Conservation (phyloP, 1,140 invertebrate genomes). For the Drosophila kikkawai region DNA sequence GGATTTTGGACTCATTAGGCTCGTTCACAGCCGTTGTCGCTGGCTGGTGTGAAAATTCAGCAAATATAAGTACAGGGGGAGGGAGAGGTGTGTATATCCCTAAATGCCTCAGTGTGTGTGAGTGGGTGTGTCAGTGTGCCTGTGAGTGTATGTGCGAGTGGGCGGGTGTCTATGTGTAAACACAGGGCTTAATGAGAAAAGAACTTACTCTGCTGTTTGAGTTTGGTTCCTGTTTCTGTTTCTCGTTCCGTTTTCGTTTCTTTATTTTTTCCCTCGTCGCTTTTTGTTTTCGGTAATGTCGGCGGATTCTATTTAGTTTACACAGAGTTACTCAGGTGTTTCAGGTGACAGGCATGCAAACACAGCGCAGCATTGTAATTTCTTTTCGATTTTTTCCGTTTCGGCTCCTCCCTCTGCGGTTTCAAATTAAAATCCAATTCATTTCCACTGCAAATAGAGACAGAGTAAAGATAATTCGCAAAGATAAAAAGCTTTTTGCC, state of each 20-base stretch:
- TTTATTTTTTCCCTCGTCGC: slow-evolving; percentile 1
- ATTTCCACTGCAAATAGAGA: slow-evolving; percentile 52
- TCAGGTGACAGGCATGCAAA: slow-evolving; percentile 50
- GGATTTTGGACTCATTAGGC: slow-evolving; percentile 79
- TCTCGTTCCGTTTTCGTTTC: slow-evolving; percentile 9
- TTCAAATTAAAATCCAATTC: slow-evolving; percentile 59
- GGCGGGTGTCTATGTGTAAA: slow-evolving; percentile 63
- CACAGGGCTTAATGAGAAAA: slow-evolving; percentile 78
- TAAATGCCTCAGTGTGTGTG: slow-evolving; percentile 7
- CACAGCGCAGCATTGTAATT: slow-evolving; percentile 47
- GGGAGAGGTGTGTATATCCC: slow-evolving; percentile 7
- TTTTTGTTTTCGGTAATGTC: slow-evolving; percentile 45
- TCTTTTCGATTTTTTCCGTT: slow-evolving; percentile 31
- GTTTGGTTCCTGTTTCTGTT: slow-evolving; percentile 47
- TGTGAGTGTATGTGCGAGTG: slow-evolving; percentile 25
- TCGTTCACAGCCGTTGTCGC: slow-evolving; percentile 37
- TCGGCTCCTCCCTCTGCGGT: slow-evolving; percentile 10
- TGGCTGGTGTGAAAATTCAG: slow-evolving; percentile 75
- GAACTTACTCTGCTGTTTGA: slow-evolving; percentile 79
- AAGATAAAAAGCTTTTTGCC: slow-evolving; percentile 8
- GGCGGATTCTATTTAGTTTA: slow-evolving; percentile 56
- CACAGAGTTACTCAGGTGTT: slow-evolving; percentile 24
- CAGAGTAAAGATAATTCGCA: slow-evolving; percentile 14
- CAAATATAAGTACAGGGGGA: slow-evolving; percentile 43
- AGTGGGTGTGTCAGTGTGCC: slow-evolving; percentile 14